Evolutionary conservation across 2,797 vertebrate species (phyloP).

Genomic region (Pampus argenteus): DNA sequence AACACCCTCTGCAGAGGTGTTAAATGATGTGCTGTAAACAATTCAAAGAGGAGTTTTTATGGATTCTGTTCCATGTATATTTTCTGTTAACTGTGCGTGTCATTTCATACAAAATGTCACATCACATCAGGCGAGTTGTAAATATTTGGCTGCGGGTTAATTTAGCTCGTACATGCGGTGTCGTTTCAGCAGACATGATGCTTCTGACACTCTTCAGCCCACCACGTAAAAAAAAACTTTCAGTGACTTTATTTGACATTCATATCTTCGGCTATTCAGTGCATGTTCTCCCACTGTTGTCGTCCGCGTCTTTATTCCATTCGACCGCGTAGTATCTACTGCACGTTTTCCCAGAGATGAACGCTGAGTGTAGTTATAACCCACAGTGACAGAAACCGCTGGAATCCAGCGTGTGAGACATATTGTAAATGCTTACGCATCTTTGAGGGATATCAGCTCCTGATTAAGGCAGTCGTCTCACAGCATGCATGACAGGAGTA

Average conservation of each 20-base stretch:
- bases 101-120: neutral
- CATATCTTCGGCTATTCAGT: constrained; percentile 18
- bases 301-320: constrained; percentile 35
- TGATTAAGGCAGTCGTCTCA: constrained; percentile 72
- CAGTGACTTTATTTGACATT: constrained; percentile 21
- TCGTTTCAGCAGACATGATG: constrained; percentile 11
- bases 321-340: constrained; percentile 20
- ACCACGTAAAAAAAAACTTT: constrained; percentile 17
- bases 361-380: constrained; percentile 57
- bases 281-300: constrained; percentile 9
- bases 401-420: constrained; percentile 51
- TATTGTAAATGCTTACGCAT: constrained; percentile 58
- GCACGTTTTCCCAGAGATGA: constrained; percentile 38
- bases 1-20: constrained; percentile 32
- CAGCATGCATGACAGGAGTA: constrained; percentile 64
- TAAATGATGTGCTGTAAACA: constrained; percentile 46
- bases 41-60: constrained; percentile 32
- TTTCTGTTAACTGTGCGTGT: constrained; percentile 7
- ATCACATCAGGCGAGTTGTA: neutral
- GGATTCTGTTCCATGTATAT: constrained; percentile 22
- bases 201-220: constrained; percentile 3
- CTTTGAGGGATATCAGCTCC: constrained; percentile 58
- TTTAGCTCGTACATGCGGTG: neutral
- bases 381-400: constrained; percentile 55
- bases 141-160: neutral